phyloP scores from a whole-genome alignment of 2,888 invertebrate genomes.

The Aleiodes leptofemur region DNA sequence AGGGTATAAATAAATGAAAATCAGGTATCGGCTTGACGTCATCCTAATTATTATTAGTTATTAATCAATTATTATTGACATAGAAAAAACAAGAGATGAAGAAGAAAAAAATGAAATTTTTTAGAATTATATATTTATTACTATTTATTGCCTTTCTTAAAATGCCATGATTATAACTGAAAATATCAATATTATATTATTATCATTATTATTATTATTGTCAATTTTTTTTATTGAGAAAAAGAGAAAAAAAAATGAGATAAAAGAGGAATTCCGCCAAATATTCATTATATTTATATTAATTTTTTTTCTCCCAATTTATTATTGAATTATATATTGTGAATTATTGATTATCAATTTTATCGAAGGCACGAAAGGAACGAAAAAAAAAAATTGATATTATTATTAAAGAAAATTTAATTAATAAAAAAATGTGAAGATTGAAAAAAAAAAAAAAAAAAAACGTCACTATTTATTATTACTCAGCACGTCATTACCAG shows the following conservation, averaged over 20 bases:
- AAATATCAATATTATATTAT: slow-evolving; percentile 35
- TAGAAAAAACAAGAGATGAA: neutral
- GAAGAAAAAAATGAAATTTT: slow-evolving; percentile 2
- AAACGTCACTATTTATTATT: slow-evolving; percentile 55
- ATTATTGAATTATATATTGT: slow-evolving; percentile 29
- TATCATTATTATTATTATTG: slow-evolving; percentile 49
- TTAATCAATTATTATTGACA: slow-evolving; percentile 25
- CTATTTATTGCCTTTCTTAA: slow-evolving; percentile 50
- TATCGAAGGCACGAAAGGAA: slow-evolving; percentile 13
- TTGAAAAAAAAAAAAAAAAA: too few relatives aligned
- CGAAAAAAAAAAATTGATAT: slow-evolving; percentile 50
- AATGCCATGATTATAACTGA: slow-evolving; percentile 47
- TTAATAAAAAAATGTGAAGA: slow-evolving; percentile 4
- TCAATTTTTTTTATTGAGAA: slow-evolving; percentile 43
- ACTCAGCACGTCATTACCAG: slow-evolving; percentile 56
- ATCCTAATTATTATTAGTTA: slow-evolving; percentile 50
- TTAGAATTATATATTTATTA: slow-evolving; percentile 51
- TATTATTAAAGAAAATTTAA: slow-evolving; percentile 40
- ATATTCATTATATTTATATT: slow-evolving; percentile 39
- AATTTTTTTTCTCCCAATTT: slow-evolving; percentile 11
- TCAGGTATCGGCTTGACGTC: slow-evolving; percentile 30
- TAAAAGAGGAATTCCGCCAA: slow-evolving; percentile 27
- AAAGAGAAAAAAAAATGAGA: slow-evolving; percentile 3
- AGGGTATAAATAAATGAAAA: slow-evolving; percentile 35
- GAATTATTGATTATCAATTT: slow-evolving; percentile 51